Base-by-base conservation (phyloP, 2,888 invertebrate species). In the Ennomos fuscantarius region DNA sequence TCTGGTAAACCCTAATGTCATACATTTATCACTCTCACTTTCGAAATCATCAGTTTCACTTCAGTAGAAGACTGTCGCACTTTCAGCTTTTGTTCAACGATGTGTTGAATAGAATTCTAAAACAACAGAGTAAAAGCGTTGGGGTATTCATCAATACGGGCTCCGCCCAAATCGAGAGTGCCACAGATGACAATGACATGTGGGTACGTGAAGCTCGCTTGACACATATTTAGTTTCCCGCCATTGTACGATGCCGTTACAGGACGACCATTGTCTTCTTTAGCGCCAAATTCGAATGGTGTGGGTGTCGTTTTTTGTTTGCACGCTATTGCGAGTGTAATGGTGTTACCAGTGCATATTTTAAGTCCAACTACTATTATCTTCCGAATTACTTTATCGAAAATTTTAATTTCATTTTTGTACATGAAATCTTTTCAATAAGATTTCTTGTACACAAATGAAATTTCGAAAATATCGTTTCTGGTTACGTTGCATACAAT, bases 281-380 rank as follows among this genome's bases (percentile, higher is more conserved):
- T 79, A 77, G 76, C 76, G 77, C 81, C 82, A 72, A 82, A 84
- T 86, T 83, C 71, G 82, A 78, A 65, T 69, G 69, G 75, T 78
- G 88, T 86, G 81, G 87, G 89, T 76, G 88, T 81, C 68, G 73
- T 77, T 87, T 87, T 87, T 87, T 84, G 80, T 82, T 83, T 81
- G 77, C 85, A 81, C 83, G 79, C 71, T 76, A 75, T 78, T 75
- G 79, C 80, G 72, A 81, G 81, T 80, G 48, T 53, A 47, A 48
- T 52, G 24, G 9, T 40, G 75, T 47, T 47, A 42, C 50, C 56
- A 50, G 50, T 31, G 13, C 10, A n/a, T 32, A 32, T 8, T 32
- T 2, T 8, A 47, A 2, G 24, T 46, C 9, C n/a, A 32, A 6
- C 24, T 9, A 34, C 8, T 8, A 35, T 9, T 35, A 24, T 0